These are phyloP conservation scores for Portevinia maculata DNA, from an alignment of 2,888 invertebrate species.

Conservation along the genomic window DNA sequence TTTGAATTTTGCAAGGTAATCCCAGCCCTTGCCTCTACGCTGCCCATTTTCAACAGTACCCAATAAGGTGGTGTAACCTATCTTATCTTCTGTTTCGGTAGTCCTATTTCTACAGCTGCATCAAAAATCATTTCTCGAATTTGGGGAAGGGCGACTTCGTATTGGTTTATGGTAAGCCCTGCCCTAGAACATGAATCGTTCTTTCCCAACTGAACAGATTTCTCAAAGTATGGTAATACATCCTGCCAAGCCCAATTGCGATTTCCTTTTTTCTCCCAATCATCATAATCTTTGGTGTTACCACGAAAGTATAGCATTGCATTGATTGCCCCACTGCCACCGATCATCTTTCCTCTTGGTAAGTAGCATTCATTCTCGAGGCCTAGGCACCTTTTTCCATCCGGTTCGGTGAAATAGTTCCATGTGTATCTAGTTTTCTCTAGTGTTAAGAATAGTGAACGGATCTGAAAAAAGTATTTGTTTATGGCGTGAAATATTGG, in stretches of 20 bases:
- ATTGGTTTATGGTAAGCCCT: slow-evolving; percentile 82
- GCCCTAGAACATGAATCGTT: slow-evolving; percentile 82
- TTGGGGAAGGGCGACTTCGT: slow-evolving; percentile 77
- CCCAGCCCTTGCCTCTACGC: slow-evolving; percentile 88
- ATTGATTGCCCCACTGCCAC: slow-evolving; percentile 86
- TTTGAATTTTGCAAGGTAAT: slow-evolving; percentile 85
- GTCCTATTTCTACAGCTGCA: slow-evolving; percentile 87
- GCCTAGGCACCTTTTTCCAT: slow-evolving; percentile 77
- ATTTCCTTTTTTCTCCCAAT: slow-evolving; percentile 85
- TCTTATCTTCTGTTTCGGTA: slow-evolving; percentile 84
- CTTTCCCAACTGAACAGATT: slow-evolving; percentile 82
- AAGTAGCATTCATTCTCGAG: slow-evolving; percentile 81
- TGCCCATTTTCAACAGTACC: slow-evolving; percentile 84
- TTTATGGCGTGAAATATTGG: too few species aligned
- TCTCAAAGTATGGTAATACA: slow-evolving; percentile 83
- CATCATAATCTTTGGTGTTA: slow-evolving; percentile 84
- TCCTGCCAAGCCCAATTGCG: slow-evolving; percentile 84
- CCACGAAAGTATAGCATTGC: slow-evolving; percentile 86
- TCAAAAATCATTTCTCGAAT: slow-evolving; percentile 85
- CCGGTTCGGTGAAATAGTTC: slow-evolving; percentile 78
- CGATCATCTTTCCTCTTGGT: slow-evolving; percentile 87
- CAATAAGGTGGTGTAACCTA: slow-evolving; percentile 85
- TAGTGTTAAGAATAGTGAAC: slow-evolving; percentile 75
- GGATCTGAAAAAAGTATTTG: slow-evolving; percentile 75
- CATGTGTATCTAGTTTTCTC: slow-evolving; percentile 77